These are phyloP conservation scores for Zalophus californianus DNA, from an alignment of 2,797 vertebrate species.

Conservation along the genomic window DNA sequence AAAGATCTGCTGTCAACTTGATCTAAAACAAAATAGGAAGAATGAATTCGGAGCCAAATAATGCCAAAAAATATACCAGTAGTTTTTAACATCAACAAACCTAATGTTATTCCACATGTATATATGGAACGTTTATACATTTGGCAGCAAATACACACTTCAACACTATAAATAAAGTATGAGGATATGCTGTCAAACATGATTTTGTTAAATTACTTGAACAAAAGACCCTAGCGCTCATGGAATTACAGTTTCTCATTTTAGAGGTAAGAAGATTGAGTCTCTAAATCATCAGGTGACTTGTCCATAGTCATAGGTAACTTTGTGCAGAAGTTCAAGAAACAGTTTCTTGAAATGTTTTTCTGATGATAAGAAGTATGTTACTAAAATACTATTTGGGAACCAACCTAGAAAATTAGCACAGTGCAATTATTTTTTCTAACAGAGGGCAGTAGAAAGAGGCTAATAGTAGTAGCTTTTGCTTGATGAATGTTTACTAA, in stretches of 20 bases:
- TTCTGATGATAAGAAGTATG: background rate
- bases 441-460: background rate
- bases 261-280: background rate
- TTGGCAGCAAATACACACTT: slow-evolving; percentile 75
- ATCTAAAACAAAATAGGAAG: slow-evolving; percentile 64
- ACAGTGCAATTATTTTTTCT: background rate
- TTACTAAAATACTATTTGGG: background rate
- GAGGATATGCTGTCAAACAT: slow-evolving; percentile 72
- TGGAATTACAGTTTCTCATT: background rate
- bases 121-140: slow-evolving; percentile 59
- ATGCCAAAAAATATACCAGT: slow-evolving; percentile 65
- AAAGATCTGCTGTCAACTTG: slow-evolving; percentile 40
- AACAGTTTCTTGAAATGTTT: background rate
- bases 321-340: background rate
- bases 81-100: slow-evolving; percentile 75
- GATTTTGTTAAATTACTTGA: slow-evolving; percentile 65
- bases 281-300: background rate
- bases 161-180: slow-evolving; percentile 74
- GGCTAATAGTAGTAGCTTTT: background rate
- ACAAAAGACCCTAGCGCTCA: slow-evolving; percentile 49
- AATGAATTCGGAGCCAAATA: slow-evolving; percentile 63
- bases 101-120: slow-evolving; percentile 76
- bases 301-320: background rate
- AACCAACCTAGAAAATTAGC: background rate
- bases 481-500: background rate